Evolutionary conservation across 2,113 vertebrate genomes (phyloP).

Genomic region (Puntigrus tetrazona): DNA sequence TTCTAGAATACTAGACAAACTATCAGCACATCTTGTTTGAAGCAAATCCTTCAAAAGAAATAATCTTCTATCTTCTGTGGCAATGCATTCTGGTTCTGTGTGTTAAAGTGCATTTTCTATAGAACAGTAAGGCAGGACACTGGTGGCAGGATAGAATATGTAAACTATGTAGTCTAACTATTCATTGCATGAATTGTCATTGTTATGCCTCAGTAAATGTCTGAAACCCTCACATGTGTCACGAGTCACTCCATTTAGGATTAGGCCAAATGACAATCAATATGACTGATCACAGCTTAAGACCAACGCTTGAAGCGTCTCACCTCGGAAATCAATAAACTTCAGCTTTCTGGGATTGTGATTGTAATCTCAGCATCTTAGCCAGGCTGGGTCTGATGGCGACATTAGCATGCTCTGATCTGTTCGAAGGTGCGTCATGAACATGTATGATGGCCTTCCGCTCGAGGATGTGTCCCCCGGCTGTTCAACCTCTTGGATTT

Average conservation of each 20-base stretch:
- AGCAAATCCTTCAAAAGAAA: neutral
- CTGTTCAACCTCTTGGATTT: constrained; percentile 83
- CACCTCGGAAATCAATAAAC: constrained; percentile 62
- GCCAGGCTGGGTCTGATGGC: neutral
- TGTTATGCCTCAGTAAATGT: neutral
- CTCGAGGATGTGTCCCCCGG: constrained; percentile 74
- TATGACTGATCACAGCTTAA: constrained; percentile 72
- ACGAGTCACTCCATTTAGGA: neutral
- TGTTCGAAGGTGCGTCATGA: neutral
- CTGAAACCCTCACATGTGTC: constrained; percentile 1
- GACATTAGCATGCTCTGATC: neutral
- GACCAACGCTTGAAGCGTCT: constrained; percentile 53
- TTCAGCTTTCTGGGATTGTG: constrained; percentile 54
- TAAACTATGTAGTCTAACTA: no score
- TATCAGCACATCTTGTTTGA: no score
- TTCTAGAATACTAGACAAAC: neutral
- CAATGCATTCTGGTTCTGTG: no score
- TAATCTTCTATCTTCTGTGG: neutral
- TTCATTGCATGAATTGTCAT: neutral
- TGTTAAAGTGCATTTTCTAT: no score
- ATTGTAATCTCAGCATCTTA: constrained; percentile 31
- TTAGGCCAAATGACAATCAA: constrained; percentile 66
- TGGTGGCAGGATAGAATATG: neutral
- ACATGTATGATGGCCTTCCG: constrained; percentile 61
- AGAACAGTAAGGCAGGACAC: neutral